Evolutionary conservation across 2,888 invertebrate species (phyloP).

Genomic region (Cantharis rustica): DNA sequence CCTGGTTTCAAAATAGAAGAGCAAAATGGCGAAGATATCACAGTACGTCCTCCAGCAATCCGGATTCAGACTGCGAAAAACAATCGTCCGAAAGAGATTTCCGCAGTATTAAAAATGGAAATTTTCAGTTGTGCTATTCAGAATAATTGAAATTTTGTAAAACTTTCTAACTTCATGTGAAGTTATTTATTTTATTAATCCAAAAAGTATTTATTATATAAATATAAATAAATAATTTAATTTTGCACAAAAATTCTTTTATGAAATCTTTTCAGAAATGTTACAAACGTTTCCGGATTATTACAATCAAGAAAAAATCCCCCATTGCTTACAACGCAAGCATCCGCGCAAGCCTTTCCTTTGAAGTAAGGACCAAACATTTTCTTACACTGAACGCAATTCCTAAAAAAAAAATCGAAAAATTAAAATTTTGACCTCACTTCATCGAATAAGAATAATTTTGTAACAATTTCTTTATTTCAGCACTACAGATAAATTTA

Average conservation of each 20-base stretch:
- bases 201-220: not conserved
- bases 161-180: not conserved
- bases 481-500: not conserved
- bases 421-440: too few relatives aligned
- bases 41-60: slow-evolving; percentile 32
- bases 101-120: not conserved
- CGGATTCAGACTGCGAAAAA: not conserved
- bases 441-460: too few relatives aligned
- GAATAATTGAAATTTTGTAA: not conserved
- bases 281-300: slow-evolving; percentile 56
- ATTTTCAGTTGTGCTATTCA: not conserved
- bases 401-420: slow-evolving; percentile 42
- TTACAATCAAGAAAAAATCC: slow-evolving; percentile 57
- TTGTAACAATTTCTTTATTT: not conserved
- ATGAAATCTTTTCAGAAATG: slow-evolving; percentile 50
- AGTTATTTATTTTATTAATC: not conserved
- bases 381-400: slow-evolving; percentile 59
- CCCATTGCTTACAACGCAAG: slow-evolving; percentile 51
- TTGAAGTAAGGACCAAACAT: slow-evolving; percentile 60
- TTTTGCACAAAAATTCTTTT: not conserved
- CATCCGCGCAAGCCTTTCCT: slow-evolving; percentile 57
- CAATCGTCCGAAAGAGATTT: not conserved
- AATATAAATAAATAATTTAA: not conserved
- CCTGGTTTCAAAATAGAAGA: slow-evolving; percentile 81
- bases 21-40: slow-evolving; percentile 76